phyloP scores from a whole-genome alignment of 1,140 invertebrate species.

The Druon quercuslanigerum region DNA sequence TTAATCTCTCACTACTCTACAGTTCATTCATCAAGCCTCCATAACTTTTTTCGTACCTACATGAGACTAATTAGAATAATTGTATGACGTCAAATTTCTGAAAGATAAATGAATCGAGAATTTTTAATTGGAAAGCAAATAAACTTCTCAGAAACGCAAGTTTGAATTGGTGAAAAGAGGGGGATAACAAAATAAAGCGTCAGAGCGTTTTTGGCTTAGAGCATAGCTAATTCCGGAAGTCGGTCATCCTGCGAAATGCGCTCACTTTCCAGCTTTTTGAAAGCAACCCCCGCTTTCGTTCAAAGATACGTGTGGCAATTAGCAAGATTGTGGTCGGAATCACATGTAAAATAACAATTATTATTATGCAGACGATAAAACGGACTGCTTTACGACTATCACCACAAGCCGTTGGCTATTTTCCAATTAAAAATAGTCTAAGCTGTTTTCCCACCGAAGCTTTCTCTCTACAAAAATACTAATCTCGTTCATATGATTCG shows the following conservation, averaged over 20 bases:
- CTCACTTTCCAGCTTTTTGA: conserved; percentile 42
- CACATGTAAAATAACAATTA: conserved; percentile 54
- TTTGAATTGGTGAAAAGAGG: conserved; percentile 63
- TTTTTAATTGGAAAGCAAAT: conserved; percentile 48
- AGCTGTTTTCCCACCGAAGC: background rate
- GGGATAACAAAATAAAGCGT: conserved; percentile 10
- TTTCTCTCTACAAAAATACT: background rate
- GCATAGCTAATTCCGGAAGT: conserved; percentile 58
- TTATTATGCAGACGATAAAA: conserved; percentile 50
- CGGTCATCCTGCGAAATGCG: conserved; percentile 44
- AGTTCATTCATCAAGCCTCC: no score
- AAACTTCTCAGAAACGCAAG: conserved; percentile 46
- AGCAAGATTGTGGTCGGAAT: conserved; percentile 50
- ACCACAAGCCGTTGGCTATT: conserved; percentile 53
- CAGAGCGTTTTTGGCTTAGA: conserved; percentile 2
- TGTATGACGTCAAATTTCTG: no score
- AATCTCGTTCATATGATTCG: background rate
- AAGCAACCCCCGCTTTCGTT: conserved; percentile 9
- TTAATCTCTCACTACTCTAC: no score
- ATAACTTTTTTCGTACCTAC: no score
- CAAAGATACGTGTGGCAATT: conserved; percentile 9
- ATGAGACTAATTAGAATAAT: no score
- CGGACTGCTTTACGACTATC: conserved; percentile 51
- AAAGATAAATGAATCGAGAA: no score
- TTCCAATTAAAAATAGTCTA: conserved; percentile 5